Evolutionary conservation across 2,113 vertebrate species (phyloP).

Genomic region (Ploceus nigricollis): DNA sequence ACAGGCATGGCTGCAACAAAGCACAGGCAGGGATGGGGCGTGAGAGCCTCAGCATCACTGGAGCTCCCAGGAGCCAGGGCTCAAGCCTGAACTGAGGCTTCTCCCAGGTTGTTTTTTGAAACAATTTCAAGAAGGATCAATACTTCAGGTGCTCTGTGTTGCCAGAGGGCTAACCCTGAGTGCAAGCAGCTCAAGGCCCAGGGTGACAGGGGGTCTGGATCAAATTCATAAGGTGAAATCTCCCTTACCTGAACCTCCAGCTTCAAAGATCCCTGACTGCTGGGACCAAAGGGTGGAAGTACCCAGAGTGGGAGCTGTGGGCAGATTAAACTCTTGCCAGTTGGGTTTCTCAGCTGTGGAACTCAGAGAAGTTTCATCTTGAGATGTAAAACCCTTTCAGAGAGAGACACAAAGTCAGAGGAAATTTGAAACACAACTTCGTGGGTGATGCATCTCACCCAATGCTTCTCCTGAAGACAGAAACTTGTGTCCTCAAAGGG

Average conservation of each 20-base stretch:
- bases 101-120: neutral
- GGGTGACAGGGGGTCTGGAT: neutral
- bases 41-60: neutral
- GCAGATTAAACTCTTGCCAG: neutral
- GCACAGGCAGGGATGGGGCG: neutral
- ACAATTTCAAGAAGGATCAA: neutral
- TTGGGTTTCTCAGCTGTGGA: neutral
- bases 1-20: neutral
- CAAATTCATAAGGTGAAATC: neutral
- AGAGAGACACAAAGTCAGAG: neutral
- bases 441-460: neutral
- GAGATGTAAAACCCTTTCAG: neutral
- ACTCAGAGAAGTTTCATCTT: neutral
- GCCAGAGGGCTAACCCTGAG: neutral
- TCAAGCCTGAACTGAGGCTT: neutral
- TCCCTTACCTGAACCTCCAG: neutral
- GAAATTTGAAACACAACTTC: neutral
- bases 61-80: neutral
- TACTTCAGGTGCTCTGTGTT: neutral
- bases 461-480: neutral
- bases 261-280: neutral
- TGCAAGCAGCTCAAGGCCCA: rapidly evolving
- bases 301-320: neutral
- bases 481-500: neutral
- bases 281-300: neutral